Conservation (phyloP, 2,113 vertebrate species). For the Tapirus terrestris region DNA sequence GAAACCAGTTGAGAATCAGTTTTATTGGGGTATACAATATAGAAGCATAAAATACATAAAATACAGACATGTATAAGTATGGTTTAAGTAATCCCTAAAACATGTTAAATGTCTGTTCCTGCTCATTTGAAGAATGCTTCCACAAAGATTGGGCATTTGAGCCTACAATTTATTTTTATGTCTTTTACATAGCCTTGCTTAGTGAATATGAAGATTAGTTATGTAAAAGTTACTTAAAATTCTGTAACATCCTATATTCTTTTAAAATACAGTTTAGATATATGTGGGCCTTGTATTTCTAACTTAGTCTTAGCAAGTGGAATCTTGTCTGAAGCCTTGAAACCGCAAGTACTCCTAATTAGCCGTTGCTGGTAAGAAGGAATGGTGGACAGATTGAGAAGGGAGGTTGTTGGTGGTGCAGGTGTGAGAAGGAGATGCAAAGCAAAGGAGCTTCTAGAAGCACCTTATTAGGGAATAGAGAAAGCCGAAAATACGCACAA, state of each 20-base stretch:
- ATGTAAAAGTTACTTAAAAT: slow-evolving; percentile 38
- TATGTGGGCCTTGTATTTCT: slow-evolving; percentile 6
- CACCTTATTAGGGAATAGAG: not conserved
- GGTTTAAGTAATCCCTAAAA: not conserved
- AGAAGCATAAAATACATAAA: not conserved
- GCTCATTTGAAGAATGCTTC: not conserved
- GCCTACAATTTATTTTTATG: not conserved
- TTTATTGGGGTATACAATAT: not conserved
- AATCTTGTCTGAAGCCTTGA: not conserved
- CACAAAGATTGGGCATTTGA: not conserved
- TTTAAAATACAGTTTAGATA: slow-evolving; percentile 8
- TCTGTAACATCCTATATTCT: slow-evolving; percentile 7
- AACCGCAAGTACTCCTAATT: not conserved
- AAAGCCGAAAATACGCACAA: not conserved
- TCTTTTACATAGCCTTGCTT: not conserved
- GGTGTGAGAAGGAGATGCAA: not conserved
- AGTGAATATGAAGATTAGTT: not conserved
- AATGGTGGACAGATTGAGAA: not conserved
- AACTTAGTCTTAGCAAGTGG: not conserved
- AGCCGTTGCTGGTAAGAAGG: not conserved
- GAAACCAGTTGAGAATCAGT: not conserved
- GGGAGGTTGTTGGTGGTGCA: not conserved
- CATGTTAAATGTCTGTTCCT: not conserved
- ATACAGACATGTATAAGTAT: not conserved
- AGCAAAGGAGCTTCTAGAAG: slow-evolving; percentile 8